These are phyloP conservation scores for Cyclura pinguis DNA, from an alignment of 2,797 vertebrate genomes.

Conservation along the genomic window DNA sequence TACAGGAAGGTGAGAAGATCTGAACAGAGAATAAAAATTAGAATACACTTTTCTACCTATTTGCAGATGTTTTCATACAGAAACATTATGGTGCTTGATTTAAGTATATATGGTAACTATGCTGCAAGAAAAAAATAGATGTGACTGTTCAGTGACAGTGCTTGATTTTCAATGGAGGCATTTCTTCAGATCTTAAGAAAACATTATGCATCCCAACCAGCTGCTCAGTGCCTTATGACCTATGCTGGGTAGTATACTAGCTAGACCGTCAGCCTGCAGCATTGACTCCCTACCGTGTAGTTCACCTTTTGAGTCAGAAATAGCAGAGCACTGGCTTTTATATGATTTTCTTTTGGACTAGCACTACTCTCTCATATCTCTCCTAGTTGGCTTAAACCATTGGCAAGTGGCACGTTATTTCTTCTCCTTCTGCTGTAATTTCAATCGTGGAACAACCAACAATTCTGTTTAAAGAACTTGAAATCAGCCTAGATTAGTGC, in stretches of 20 bases:
- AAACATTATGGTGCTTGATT: background rate
- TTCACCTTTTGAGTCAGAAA: conserved; percentile 37
- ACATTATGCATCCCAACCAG: background rate
- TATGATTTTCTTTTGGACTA: background rate
- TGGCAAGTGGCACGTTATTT: conserved; percentile 7
- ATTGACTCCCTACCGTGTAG: conserved; percentile 6
- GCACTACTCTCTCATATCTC: background rate
- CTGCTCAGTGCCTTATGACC: background rate
- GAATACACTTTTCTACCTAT: background rate
- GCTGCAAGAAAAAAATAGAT: background rate
- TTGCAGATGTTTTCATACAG: background rate
- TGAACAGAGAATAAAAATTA: background rate
- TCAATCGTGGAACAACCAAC: background rate
- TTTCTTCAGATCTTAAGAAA: conserved; percentile 31
- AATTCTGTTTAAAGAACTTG: too few relatives aligned
- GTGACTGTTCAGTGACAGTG: background rate
- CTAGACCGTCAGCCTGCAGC: conserved; percentile 31
- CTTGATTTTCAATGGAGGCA: background rate
- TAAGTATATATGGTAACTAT: background rate
- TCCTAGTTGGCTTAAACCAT: conserved; percentile 17
- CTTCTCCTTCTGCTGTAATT: conserved; percentile 12
- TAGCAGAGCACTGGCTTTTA: conserved; percentile 28
- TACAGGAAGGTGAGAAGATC: background rate
- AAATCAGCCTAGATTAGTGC: background rate
- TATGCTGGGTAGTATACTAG: conserved; percentile 32